Conservation (phyloP, 2,113 vertebrate genomes). For the Phoenicopterus ruber region DNA sequence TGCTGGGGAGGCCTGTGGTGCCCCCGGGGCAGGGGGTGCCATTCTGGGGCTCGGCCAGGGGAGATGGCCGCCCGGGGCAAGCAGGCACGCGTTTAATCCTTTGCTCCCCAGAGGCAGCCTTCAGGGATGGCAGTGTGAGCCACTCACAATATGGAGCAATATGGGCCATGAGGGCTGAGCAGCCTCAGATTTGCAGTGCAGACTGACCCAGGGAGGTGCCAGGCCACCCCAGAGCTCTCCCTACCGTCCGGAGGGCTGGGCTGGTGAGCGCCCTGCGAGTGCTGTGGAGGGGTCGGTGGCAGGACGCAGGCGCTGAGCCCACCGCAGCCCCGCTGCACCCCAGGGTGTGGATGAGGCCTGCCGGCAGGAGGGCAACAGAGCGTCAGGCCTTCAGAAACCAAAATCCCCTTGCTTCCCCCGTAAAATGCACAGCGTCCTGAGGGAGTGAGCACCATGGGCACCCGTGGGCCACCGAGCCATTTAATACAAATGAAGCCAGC, state of each 20-base stretch:
- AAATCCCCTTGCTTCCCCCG: background rate
- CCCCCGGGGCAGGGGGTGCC: fast-evolving
- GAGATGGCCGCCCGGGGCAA: too few species aligned
- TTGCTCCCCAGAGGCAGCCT: background rate
- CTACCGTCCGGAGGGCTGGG: too few species aligned
- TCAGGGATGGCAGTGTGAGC: background rate
- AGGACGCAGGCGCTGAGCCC: fast-evolving
- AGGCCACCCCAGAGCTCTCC: background rate
- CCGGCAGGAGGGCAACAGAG: fast-evolving
- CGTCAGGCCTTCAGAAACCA: background rate
- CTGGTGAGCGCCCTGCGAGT: background rate
- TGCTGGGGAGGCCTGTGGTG: background rate
- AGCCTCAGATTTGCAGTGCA: background rate
- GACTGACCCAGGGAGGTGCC: background rate
- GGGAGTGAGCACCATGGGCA: background rate
- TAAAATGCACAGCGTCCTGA: background rate
- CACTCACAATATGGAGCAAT: background rate
- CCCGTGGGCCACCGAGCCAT: background rate
- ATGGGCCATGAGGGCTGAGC: background rate
- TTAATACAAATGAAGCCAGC: background rate
- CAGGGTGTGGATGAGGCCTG: background rate
- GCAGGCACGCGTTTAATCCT: background rate
- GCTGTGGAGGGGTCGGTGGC: fast-evolving
- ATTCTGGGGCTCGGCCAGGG: fast-evolving
- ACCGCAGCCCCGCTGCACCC: fast-evolving